Base-by-base conservation (phyloP, 1,140 invertebrate species). In the Drosophila micromelanica region DNA sequence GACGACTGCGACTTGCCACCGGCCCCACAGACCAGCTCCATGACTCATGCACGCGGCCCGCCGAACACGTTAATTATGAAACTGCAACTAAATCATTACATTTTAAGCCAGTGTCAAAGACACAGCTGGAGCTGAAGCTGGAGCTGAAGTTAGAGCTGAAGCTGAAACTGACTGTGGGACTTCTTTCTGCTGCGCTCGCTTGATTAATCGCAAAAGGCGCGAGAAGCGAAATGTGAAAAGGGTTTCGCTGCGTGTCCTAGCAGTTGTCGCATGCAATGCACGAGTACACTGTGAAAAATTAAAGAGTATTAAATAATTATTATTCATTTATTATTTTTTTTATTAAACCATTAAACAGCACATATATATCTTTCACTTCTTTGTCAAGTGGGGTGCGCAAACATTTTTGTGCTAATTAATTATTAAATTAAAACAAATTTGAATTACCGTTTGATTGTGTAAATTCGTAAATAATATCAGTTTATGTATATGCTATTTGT, bases 51-150 rank as follows among this genome's bases (percentile, higher is more conserved):
- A 38, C 30, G 12, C 27, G 12, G 8, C 49, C 42, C 48, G 40
- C 54, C 27, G 48, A 62, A 69, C 76, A 65, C 35, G 73, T 80
- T 89, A 89, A 89, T 89, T 89, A 89, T 90, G 76, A 77, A 89
- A 80, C 82, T 89, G 80, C 85, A 89, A 78, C 84, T 89, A 89
- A 89, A 89, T 89, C 84, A 89, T 89, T 89, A 89, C 84, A 89
- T 90, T 89, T 90, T 77, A 74, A 90, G 85, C 54, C 79, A 85
- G 68, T 89, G 84, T 89, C 84, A 89, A 89, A 89, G 42, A 51
- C 84, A 49, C 84, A 89, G 84, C 84, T 74, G 85, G 84, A 90
- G 76, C 61, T 65, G 32, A 40, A 43, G 20, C 20, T 23, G 1
- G 35, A 27, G 63, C 63, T 67, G 63, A 69, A 79, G 60, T 49